Conservation (phyloP, 1,140 invertebrate genomes). For the Drosophila truncata region DNA sequence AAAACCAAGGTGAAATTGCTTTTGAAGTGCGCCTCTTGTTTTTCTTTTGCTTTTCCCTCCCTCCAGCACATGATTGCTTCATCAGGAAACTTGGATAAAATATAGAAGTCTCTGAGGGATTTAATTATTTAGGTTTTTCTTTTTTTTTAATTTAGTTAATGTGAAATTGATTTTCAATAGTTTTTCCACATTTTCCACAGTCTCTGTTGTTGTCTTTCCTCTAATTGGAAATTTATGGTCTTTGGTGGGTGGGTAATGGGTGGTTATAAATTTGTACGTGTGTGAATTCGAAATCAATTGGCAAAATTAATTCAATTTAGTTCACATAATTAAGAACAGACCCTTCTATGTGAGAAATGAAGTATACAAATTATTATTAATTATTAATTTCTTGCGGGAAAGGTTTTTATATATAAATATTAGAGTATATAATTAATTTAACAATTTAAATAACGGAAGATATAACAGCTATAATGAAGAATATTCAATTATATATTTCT, state of each 20-base stretch:
- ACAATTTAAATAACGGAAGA: too few relatives aligned
- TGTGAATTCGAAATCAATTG: conserved; percentile 8
- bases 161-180: conserved; percentile 39
- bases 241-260: conserved; percentile 1
- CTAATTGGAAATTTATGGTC: conserved; percentile 17
- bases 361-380: too few relatives aligned
- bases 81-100: conserved; percentile 4
- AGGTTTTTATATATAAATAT: too few relatives aligned
- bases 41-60: conserved; percentile 34
- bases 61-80: conserved; percentile 57
- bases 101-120: background rate
- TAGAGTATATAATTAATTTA: too few relatives aligned
- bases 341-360: background rate
- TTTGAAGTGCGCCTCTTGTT: conserved; percentile 59
- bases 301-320: conserved; percentile 21
- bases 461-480: too few relatives aligned
- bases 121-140: background rate
- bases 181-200: conserved; percentile 19
- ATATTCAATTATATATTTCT: too few relatives aligned
- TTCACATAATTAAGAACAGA: conserved; percentile 13
- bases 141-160: conserved; percentile 11
- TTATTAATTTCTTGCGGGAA: too few relatives aligned
- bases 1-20: conserved; percentile 73
- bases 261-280: background rate
- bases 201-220: conserved; percentile 1